These are phyloP conservation scores for Felis chaus DNA, from an alignment of 2,113 vertebrate genomes.

Conservation along the genomic window DNA sequence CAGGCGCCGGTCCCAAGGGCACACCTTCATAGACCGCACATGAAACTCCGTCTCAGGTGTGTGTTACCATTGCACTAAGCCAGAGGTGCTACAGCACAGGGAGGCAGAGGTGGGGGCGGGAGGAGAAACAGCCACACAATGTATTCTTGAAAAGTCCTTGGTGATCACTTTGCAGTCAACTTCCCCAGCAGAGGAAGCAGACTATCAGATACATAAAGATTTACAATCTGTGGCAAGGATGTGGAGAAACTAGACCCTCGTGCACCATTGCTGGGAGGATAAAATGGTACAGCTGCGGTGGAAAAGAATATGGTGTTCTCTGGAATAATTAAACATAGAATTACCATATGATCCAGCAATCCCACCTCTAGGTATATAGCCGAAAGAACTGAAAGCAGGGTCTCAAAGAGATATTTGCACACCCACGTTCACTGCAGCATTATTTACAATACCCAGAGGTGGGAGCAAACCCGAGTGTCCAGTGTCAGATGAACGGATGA, in stretches of 20 bases:
- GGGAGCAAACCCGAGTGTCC: too few species aligned
- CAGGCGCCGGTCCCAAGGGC: not conserved
- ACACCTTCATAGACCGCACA: rapidly evolving
- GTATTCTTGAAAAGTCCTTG: not conserved
- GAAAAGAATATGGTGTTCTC: not conserved
- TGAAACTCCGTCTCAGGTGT: not conserved
- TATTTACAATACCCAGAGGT: not conserved
- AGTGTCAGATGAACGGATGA: not conserved
- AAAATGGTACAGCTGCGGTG: not conserved
- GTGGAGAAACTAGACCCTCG: not conserved
- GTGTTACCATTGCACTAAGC: not conserved
- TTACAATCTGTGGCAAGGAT: not conserved
- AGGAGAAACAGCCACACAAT: not conserved
- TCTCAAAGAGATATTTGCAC: not conserved
- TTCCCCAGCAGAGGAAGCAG: not conserved
- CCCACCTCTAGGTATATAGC: not conserved
- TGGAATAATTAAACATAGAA: not conserved
- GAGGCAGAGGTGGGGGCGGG: not conserved
- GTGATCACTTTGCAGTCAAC: too few species aligned
- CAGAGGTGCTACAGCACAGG: not conserved
- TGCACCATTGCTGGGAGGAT: rapidly evolving
- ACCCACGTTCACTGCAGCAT: rapidly evolving
- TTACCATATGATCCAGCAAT: not conserved
- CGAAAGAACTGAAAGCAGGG: not conserved
- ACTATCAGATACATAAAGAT: not conserved